A percentile compares a stretch with the other conserved stretches of the same genome.
phyloP scores from a whole-genome alignment of 2,797 vertebrate genomes.

The Pelobates cultripes region DNA sequence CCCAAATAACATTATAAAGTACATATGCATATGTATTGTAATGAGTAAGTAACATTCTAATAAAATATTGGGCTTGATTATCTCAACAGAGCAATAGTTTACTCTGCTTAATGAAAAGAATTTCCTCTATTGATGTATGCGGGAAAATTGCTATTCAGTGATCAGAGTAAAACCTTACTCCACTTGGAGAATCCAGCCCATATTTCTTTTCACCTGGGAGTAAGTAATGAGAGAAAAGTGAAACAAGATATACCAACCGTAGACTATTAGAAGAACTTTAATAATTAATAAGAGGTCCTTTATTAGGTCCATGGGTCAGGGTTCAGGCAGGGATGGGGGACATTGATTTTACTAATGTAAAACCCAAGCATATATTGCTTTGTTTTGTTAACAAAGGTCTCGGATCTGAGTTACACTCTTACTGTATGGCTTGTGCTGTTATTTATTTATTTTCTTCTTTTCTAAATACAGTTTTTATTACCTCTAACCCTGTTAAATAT shows the following conservation, averaged over 20 bases:
- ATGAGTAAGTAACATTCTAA: no score
- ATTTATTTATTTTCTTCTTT: background rate
- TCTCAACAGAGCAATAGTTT: no score
- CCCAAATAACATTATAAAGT: no score
- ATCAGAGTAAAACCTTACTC: no score
- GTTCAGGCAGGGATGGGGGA: constrained; percentile 63
- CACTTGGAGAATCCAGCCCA: no score
- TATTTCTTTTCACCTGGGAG: constrained; percentile 60
- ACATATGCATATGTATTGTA: no score
- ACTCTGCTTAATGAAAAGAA: no score
- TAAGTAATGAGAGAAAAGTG: constrained; percentile 67
- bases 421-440: background rate
- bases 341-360: constrained; percentile 77
- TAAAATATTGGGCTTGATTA: no score
- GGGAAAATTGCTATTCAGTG: no score
- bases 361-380: constrained; percentile 69
- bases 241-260: constrained; percentile 75
- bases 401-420: constrained; percentile 23
- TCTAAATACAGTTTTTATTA: background rate
- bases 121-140: no score
- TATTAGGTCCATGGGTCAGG: constrained; percentile 79
- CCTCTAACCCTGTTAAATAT: background rate
- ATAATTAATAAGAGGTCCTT: constrained; percentile 88
- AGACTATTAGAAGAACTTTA: constrained; percentile 82
- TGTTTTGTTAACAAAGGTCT: constrained; percentile 53